Evolutionary conservation across 2,113 vertebrate species (phyloP), one percentile per base, ranked within the genome.

Genomic region (Sisor rabdophorus): DNA sequence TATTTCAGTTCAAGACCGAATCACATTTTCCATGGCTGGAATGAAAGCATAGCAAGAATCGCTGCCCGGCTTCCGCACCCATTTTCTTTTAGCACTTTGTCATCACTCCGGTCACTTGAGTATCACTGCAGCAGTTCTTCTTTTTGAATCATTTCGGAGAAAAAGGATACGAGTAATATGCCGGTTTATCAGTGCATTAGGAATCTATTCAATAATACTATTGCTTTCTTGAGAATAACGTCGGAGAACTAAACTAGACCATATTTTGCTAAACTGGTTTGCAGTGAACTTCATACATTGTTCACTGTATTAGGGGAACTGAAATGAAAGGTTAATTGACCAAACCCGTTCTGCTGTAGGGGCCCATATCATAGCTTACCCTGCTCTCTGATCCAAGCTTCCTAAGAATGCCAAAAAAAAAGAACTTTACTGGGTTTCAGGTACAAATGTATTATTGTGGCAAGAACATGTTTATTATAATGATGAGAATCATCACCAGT

Each of bases 1-100:
- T 85, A 89, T 86, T 87, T 89, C 71, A 74, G 84, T 83, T 87
- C 79, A 89, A 86, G 88, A 89, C 77, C 77, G 87, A 91, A 92
- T 91, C 89, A 77, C 80, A 87, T 91, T 92, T 88, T 89, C 86
- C 83, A 79, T 87, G 84, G 79, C 77, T 75, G 85, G 80, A 84
- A 84, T 76, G 79, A 87, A 85, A 88, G 75, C 84, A 86, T 82
- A 84, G 84, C 79, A 16, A 56, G 80, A 84, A 83, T 88, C 85
- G 86, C 36, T 71, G 82, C 81, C 80, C 70, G 56, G 28, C 22
- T 16, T 53, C 30, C 65, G 61, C 78, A 71, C 40, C 81, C 75
- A 15, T 73, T 73, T 76, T 75, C 73, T 69, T 77, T 83, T 81
- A 77, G 69, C 50, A 73, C 79, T 67, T 44, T 47, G 58, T 81